These are phyloP conservation scores for Andinoacara biseriatus DNA, from an alignment of 2,113 vertebrate species.

Conservation along the genomic window DNA sequence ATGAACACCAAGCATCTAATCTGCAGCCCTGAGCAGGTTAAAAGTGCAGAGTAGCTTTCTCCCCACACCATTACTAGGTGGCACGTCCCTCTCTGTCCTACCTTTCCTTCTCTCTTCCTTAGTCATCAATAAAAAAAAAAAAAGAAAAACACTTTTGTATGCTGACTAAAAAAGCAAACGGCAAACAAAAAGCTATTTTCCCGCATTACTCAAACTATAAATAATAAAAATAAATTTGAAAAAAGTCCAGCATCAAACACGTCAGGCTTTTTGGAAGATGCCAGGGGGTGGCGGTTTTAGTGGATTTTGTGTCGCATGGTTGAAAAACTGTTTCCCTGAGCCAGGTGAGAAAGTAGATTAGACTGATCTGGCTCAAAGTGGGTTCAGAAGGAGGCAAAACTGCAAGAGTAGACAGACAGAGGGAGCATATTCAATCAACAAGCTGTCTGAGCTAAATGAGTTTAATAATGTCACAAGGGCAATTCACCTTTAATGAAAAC, in stretches of 20 bases:
- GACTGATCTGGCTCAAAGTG: constrained; percentile 9
- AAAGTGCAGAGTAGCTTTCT: constrained; percentile 59
- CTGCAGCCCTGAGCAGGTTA: constrained; percentile 62
- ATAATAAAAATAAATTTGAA: constrained; percentile 39
- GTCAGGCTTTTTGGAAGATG: constrained; percentile 32
- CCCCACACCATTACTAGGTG: constrained; percentile 25
- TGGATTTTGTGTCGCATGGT: constrained; percentile 39
- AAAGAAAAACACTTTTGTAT: constrained; percentile 57
- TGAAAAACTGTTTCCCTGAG: constrained; percentile 44
- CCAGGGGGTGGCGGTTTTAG: neutral
- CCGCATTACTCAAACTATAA: constrained; percentile 52
- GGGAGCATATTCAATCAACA: constrained; percentile 46
- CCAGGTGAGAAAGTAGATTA: constrained; percentile 40
- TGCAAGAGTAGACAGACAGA: constrained; percentile 35
- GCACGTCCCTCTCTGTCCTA: constrained; percentile 22
- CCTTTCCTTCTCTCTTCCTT: constrained; percentile 47
- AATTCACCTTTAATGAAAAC: constrained; percentile 52
- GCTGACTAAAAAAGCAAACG: constrained; percentile 48
- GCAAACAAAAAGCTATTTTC: constrained; percentile 62
- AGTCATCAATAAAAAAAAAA: constrained; percentile 77
- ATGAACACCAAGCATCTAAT: constrained; percentile 58
- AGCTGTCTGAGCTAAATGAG: constrained; percentile 44
- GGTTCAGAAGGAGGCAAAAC: constrained; percentile 25
- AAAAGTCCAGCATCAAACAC: constrained; percentile 13
- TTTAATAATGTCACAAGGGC: constrained; percentile 64